Evolutionary conservation across 2,113 vertebrate species (phyloP).

Genomic region (Alethe diademata): DNA sequence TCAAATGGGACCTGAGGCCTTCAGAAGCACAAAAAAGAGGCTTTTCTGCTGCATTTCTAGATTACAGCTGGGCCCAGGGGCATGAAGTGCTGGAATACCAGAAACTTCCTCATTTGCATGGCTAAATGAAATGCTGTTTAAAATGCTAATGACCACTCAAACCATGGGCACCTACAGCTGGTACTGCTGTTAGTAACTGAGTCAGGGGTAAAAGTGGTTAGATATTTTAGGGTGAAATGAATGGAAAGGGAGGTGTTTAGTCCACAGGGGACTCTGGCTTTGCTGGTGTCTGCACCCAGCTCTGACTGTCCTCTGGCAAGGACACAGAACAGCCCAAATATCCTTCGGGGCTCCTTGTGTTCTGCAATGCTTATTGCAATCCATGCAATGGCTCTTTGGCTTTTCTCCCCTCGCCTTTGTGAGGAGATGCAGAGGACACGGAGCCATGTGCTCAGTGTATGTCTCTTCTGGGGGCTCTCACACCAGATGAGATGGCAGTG

Average conservation of each 20-base stretch:
- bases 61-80: background rate
- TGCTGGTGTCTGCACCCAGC: background rate
- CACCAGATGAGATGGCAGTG: constrained; percentile 1
- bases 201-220: too few species aligned
- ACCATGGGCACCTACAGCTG: background rate
- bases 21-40: background rate
- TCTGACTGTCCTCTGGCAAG: background rate
- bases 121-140: background rate
- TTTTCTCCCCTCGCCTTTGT: background rate
- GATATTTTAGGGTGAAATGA: background rate
- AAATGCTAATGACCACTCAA: background rate
- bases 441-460: background rate
- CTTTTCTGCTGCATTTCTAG: background rate
- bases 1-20: background rate
- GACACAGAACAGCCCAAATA: background rate
- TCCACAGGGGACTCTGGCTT: background rate
- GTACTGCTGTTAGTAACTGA: background rate
- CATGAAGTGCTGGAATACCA: background rate
- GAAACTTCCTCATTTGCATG: background rate
- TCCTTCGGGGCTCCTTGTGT: background rate
- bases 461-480: constrained; percentile 45
- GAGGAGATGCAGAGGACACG: background rate
- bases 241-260: background rate
- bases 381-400: background rate
- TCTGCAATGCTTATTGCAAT: background rate